These are phyloP conservation scores for Nomada fucata DNA, from an alignment of 2,888 invertebrate genomes.

Conservation along the genomic window DNA sequence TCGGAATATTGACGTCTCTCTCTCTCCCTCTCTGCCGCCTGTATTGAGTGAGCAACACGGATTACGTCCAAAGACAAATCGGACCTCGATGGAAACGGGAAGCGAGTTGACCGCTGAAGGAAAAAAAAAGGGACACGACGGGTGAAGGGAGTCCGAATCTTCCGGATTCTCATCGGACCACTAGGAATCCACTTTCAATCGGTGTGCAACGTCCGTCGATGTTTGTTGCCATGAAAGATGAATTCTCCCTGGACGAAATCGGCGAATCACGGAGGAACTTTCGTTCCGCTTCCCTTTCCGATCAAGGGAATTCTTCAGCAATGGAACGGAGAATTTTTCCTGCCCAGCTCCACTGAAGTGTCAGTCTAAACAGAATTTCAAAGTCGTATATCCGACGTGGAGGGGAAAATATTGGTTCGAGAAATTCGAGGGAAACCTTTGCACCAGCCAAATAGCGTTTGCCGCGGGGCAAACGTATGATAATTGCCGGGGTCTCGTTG, in stretches of 20 bases:
- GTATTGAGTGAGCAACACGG: background rate
- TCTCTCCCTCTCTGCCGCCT: background rate
- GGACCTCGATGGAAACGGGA: background rate
- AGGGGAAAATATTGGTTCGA: background rate
- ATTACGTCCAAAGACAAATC: background rate
- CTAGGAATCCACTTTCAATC: slow-evolving; percentile 11
- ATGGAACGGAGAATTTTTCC: slow-evolving; percentile 15
- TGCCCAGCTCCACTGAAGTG: background rate
- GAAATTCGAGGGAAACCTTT: background rate
- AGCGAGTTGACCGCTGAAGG: background rate
- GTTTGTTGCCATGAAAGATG: slow-evolving; percentile 36
- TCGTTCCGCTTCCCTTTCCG: slow-evolving; percentile 26
- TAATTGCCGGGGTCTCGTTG: no score
- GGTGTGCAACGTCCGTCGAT: slow-evolving; percentile 1
- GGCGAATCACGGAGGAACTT: slow-evolving; percentile 26
- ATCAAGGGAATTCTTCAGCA: slow-evolving; percentile 34
- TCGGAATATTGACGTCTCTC: background rate
- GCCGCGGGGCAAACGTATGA: background rate
- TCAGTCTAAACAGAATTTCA: slow-evolving; percentile 23
- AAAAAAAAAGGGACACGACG: background rate
- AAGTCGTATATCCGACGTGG: background rate
- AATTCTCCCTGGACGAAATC: slow-evolving; percentile 16
- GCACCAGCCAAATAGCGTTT: no score
- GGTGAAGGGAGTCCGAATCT: background rate
- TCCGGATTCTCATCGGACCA: background rate